These are phyloP conservation scores for Henicopernis longicauda DNA, from an alignment of 2,113 vertebrate species.

Conservation along the genomic window DNA sequence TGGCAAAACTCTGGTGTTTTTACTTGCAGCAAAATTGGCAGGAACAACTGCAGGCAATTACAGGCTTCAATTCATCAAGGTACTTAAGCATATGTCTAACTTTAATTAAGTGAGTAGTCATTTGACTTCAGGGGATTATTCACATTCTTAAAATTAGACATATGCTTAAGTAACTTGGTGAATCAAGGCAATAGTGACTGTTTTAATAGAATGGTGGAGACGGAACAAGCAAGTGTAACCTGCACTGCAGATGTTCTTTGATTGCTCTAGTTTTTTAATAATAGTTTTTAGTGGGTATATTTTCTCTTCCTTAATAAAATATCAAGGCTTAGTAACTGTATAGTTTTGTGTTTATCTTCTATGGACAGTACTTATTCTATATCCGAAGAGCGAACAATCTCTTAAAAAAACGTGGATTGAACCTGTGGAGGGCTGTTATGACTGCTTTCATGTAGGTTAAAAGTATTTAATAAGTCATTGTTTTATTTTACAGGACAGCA, in stretches of 20 bases:
- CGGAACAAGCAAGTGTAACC: not conserved
- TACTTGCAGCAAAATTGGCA: constrained; percentile 25
- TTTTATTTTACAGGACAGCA: constrained; percentile 13
- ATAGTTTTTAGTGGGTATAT: not conserved
- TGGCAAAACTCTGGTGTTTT: not conserved
- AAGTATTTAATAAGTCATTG: constrained; percentile 9
- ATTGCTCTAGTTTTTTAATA: not conserved
- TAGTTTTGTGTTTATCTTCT: not conserved
- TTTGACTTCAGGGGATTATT: constrained; percentile 38
- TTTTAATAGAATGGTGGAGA: not conserved
- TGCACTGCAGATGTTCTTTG: not conserved
- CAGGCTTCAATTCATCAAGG: constrained; percentile 8
- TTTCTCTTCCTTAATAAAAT: not conserved
- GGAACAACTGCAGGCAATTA: constrained; percentile 52
- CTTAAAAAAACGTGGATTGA: not conserved
- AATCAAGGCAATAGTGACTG: not conserved
- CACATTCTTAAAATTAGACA: not conserved
- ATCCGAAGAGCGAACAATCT: not conserved
- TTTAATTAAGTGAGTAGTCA: constrained; percentile 29
- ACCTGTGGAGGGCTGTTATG: not conserved
- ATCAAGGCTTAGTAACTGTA: not conserved
- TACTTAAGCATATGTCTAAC: constrained; percentile 28
- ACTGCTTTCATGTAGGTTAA: not conserved
- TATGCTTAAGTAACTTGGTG: constrained; percentile 18
- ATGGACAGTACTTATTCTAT: not conserved